Evolutionary conservation across 2,888 invertebrate genomes (phyloP), one percentile per base, ranked within the genome.

Genomic region (Tortricodes alternella): DNA sequence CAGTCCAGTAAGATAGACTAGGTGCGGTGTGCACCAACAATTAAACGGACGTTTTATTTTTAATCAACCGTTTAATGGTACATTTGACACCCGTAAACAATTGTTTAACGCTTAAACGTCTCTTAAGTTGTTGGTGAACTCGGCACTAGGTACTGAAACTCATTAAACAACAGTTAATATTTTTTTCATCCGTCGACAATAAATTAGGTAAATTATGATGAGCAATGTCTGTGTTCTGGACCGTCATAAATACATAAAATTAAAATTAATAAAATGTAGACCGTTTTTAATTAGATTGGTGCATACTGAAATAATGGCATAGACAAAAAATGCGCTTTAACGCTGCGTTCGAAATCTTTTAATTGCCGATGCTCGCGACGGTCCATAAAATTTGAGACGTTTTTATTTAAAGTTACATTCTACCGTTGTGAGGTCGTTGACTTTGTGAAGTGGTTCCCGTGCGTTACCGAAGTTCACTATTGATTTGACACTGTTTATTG

Each of bases 341-440:
- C 49, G 43, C 49, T 70, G 73, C 74, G 78, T 78, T 65, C 75
- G 74, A 83, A 78, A 78, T 76, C 70, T 82, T 73, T 83, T 89
- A 86, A 88, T 88, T 87, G 76, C 76, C 64, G 62, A 66, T 65
- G 66, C 67, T 65, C 63, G 65, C 65, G 83, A 83, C 86, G 89
- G 78, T 85, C 83, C 84, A 88, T 89, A 88, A 89, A 88, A 80
- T 82, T 83, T 80, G 62, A 81, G 74, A 80, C 76, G 76, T 78
- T 78, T 72, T 74, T 75, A n/a, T 73, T 78, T 71, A 71, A 74
- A 70, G 65, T 76, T 76, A 78, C 77, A 74, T 77, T 81, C 78
- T 80, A 78, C 71, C 66, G 58, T n/a, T n/a, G n/a, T 67, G 71
- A 70, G 86, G 79, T 87, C 85, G 62, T 68, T 76, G 87, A 83